Conservation (phyloP, 2,888 invertebrate genomes). For the Xestia c-nigrum region DNA sequence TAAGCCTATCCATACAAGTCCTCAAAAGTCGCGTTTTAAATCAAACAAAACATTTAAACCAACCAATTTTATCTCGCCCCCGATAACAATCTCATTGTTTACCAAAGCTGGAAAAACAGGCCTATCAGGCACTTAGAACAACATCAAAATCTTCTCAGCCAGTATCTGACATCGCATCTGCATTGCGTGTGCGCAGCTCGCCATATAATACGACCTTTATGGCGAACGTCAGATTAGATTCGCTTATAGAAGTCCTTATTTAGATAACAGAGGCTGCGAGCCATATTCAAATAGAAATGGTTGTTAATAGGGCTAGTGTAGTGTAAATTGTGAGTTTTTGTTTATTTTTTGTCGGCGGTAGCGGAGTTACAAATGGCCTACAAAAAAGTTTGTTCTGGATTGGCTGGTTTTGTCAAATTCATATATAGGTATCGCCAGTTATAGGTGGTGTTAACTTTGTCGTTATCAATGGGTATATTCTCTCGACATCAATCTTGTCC, state of each 20-base stretch:
- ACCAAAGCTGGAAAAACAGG: slow-evolving; percentile 64
- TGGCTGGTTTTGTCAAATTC: no score
- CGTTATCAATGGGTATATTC: no score
- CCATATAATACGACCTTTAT: slow-evolving; percentile 72
- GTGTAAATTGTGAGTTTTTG: slow-evolving; percentile 16
- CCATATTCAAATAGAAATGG: slow-evolving; percentile 58
- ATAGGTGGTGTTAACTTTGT: no score
- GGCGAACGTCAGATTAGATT: slow-evolving; percentile 80
- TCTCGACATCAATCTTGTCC: no score
- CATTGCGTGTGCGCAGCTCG: slow-evolving; percentile 72
- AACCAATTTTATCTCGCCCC: slow-evolving; percentile 35
- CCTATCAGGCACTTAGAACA: slow-evolving; percentile 79
- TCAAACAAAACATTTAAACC: slow-evolving; percentile 10
- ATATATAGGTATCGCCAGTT: no score
- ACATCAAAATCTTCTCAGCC: slow-evolving; percentile 82
- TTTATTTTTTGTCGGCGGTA: not conserved
- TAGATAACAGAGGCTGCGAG: slow-evolving; percentile 37
- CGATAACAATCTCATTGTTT: slow-evolving; percentile 63
- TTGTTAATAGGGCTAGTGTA: slow-evolving; percentile 35
- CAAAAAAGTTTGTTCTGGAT: no score
- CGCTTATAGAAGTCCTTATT: slow-evolving; percentile 52
- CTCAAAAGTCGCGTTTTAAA: not conserved
- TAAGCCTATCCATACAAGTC: not conserved
- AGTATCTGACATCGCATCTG: slow-evolving; percentile 71
- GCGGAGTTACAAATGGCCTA: not conserved